These are phyloP conservation scores for Melanotaenia boesemani DNA, from an alignment of 2,797 vertebrate species.

Conservation along the genomic window DNA sequence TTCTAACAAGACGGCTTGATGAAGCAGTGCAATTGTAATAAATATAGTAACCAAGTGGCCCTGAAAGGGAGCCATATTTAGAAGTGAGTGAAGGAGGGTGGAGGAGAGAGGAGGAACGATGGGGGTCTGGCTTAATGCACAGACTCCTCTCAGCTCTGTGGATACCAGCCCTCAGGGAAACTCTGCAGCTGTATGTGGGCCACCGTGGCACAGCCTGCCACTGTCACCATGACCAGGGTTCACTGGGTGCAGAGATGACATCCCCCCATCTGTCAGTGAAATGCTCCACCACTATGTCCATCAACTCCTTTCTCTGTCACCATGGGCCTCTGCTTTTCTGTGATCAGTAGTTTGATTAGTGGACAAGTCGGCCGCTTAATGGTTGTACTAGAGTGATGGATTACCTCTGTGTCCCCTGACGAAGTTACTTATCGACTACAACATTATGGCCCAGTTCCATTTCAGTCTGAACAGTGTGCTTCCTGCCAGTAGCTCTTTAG, in stretches of 20 bases:
- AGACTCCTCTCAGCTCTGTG: slow-evolving; percentile 52
- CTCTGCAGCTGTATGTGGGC: slow-evolving; percentile 56
- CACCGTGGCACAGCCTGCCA: slow-evolving; percentile 66
- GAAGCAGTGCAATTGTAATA: slow-evolving; percentile 15
- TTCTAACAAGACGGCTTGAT: slow-evolving; percentile 28
- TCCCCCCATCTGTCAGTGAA: neutral
- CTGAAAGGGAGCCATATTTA: slow-evolving; percentile 30
- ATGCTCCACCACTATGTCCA: slow-evolving; percentile 18
- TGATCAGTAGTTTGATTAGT: slow-evolving; percentile 67
- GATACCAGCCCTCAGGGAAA: slow-evolving; percentile 39
- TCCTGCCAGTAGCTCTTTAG: slow-evolving; percentile 52
- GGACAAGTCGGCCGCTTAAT: slow-evolving; percentile 64
- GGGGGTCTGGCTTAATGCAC: slow-evolving; percentile 30
- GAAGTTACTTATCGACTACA: slow-evolving; percentile 65
- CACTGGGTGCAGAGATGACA: slow-evolving; percentile 37
- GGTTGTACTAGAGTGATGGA: slow-evolving; percentile 63
- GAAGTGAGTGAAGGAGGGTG: slow-evolving; percentile 4
- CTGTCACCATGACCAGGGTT: slow-evolving; percentile 50
- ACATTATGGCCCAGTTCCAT: slow-evolving; percentile 73
- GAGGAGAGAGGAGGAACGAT: slow-evolving; percentile 23
- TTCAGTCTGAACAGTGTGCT: slow-evolving; percentile 60
- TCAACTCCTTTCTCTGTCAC: slow-evolving; percentile 32
- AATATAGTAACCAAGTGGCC: slow-evolving; percentile 25
- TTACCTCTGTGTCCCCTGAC: slow-evolving; percentile 45
- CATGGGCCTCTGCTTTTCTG: slow-evolving; percentile 32